These are phyloP conservation scores for Musca domestica DNA, from an alignment of 1,140 invertebrate genomes.

Conservation along the genomic window DNA sequence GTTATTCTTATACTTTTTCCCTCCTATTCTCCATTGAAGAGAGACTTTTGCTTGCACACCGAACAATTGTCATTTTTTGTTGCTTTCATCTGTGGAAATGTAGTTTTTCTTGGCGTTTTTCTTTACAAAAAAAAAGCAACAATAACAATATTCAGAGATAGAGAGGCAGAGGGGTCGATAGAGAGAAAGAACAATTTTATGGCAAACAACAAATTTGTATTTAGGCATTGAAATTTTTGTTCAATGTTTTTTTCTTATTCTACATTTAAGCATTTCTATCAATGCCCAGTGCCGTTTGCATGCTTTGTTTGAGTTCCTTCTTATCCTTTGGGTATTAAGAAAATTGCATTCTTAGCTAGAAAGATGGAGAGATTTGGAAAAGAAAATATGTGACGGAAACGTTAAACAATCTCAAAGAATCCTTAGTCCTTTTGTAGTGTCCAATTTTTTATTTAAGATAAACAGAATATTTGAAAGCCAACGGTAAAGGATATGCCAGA, in stretches of 20 bases:
- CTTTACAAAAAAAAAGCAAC: no score
- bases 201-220: not conserved
- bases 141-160: no score
- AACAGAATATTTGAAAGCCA: not conserved
- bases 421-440: conserved; percentile 2
- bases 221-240: conserved; percentile 18
- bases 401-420: not conserved
- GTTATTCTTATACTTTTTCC: not conserved
- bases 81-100: not conserved
- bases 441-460: conserved; percentile 1
- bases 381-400: conserved; percentile 1
- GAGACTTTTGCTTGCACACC: no score
- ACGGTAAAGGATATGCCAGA: not conserved
- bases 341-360: conserved; percentile 19
- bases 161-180: no score
- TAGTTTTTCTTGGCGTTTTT: conserved; percentile 2
- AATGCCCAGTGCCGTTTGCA: not conserved
- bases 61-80: not conserved
- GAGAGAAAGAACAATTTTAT: no score
- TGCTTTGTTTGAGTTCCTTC: no score
- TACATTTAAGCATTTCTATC: conserved; percentile 14
- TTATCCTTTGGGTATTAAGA: conserved; percentile 22
- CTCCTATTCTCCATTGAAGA: not conserved
- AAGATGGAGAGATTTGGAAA: not conserved
- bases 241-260: not conserved